Evolutionary conservation across 2,888 invertebrate genomes (phyloP).

Genomic region (Limnephilus marmoratus): DNA sequence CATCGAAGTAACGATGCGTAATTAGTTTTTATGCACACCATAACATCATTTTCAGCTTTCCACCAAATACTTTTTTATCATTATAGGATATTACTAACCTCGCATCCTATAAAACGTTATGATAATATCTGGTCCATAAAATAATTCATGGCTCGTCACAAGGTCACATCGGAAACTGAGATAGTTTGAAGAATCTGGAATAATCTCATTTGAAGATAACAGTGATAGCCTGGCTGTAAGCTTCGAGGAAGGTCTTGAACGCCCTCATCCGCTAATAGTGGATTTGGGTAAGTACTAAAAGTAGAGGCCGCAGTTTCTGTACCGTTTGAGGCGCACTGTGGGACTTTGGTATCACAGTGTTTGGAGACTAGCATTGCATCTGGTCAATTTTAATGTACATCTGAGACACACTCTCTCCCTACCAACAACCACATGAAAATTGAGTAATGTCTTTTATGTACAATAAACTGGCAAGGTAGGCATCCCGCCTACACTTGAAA

Average conservation of each 20-base stretch:
- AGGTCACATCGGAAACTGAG: not conserved
- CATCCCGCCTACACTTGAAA: too few species aligned
- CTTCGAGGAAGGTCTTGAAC: not conserved
- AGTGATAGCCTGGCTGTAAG: not conserved
- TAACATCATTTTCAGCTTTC: not conserved
- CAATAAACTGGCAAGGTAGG: too few species aligned
- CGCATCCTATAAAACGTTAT: not conserved
- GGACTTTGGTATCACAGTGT: not conserved
- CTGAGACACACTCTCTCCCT: too few species aligned
- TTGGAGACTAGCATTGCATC: not conserved
- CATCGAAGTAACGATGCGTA: not conserved
- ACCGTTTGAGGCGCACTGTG: not conserved
- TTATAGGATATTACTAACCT: not conserved
- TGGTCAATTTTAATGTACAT: not conserved
- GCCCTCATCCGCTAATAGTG: slow-evolving; percentile 18
- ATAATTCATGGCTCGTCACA: not conserved
- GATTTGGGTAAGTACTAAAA: slow-evolving; percentile 15
- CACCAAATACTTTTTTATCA: not conserved
- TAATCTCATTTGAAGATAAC: slow-evolving; percentile 13
- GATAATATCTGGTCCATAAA: not conserved
- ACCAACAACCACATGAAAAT: too few species aligned
- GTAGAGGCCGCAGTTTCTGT: not conserved
- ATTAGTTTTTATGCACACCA: not conserved
- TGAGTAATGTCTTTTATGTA: too few species aligned
- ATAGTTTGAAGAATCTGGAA: not conserved